Percentiles rank a stretch among this genome's conserved stretches.
These are phyloP conservation scores for Distichodus sexfasciatus DNA, from an alignment of 2,797 vertebrate species.

Conservation along the genomic window DNA sequence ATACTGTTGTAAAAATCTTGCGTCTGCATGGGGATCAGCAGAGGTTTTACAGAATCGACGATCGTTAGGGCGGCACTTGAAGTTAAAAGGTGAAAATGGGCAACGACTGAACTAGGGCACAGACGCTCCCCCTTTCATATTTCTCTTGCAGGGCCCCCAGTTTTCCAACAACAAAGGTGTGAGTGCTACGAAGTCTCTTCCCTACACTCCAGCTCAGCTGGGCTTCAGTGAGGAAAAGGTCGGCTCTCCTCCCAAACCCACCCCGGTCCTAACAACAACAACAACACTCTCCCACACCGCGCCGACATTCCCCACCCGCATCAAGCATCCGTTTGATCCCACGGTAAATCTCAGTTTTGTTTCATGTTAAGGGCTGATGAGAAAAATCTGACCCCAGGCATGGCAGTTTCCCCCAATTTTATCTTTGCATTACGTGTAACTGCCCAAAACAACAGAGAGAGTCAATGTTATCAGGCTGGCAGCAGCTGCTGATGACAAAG, in stretches of 20 bases:
- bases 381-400: background rate
- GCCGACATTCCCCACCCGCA: conserved; percentile 14
- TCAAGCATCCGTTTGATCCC: conserved; percentile 32
- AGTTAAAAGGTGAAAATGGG: conserved; percentile 22
- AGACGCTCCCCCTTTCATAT: background rate
- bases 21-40: too few relatives aligned
- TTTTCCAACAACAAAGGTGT: background rate
- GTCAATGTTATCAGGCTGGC: background rate
- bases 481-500: too few relatives aligned
- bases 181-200: too few relatives aligned
- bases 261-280: conserved; percentile 13
- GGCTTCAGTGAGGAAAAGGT: background rate
- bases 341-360: conserved; percentile 1
- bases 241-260: conserved; percentile 17
- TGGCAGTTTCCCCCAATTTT: too few relatives aligned
- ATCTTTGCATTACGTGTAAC: too few relatives aligned
- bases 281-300: conserved; percentile 9
- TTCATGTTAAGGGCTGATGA: background rate
- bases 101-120: conserved; percentile 4
- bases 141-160: background rate
- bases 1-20: too few relatives aligned
- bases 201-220: background rate
- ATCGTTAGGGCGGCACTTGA: background rate
- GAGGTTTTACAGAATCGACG: too few relatives aligned
- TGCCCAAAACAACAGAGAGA: background rate